Evolutionary conservation across 1,140 invertebrate genomes (phyloP).

Genomic region (Trachelipus rathkii): DNA sequence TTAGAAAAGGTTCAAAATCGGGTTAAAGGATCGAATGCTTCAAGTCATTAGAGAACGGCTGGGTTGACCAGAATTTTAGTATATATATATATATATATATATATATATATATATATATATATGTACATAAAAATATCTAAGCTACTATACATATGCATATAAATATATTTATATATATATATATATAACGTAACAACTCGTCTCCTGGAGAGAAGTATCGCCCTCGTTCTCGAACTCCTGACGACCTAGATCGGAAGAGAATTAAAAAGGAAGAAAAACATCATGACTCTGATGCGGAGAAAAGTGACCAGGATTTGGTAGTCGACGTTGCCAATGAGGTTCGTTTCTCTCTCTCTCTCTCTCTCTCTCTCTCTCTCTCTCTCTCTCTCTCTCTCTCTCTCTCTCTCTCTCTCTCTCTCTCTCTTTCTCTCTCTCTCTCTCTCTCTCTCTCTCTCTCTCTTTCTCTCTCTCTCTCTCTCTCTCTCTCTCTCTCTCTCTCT

Average conservation of each 20-base stretch:
- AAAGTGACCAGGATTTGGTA: conserved; percentile 57
- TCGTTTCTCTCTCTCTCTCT: not conserved
- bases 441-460: too few species aligned
- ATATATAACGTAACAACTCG: conserved; percentile 15
- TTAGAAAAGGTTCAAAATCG: too few species aligned
- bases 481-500: too few species aligned
- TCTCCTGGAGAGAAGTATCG: conserved; percentile 41
- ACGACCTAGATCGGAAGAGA: conserved; percentile 40
- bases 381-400: too few species aligned
- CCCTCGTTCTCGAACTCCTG: conserved; percentile 37
- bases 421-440: too few species aligned
- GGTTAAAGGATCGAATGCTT: too few species aligned
- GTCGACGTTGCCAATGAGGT: conserved; percentile 54
- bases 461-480: too few species aligned
- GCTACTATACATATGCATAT: not conserved
- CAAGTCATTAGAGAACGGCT: too few species aligned
- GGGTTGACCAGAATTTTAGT: not conserved
- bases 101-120: not conserved
- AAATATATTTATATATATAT: conserved; percentile 11
- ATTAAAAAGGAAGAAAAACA: conserved; percentile 34
- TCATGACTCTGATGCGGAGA: conserved; percentile 55
- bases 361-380: not conserved
- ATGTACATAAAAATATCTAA: not conserved
- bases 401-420: too few species aligned
- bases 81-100: not conserved